These are phyloP conservation scores for Sphaerolaimus hirsutus DNA, from an alignment of 2,888 invertebrate species.

Conservation along the genomic window DNA sequence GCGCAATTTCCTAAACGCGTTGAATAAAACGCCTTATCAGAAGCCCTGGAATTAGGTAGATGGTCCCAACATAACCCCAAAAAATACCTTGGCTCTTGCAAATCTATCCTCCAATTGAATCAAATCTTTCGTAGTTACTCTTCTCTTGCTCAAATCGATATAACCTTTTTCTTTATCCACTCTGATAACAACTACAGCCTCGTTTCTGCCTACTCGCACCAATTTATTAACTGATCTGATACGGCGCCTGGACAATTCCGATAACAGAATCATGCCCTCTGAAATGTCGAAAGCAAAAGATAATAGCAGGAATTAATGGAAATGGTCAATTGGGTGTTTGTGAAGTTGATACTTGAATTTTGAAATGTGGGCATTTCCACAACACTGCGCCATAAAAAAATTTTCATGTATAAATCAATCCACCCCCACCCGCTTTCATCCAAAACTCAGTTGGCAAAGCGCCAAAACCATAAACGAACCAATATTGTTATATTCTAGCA, in stretches of 20 bases:
- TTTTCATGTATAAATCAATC: too few relatives aligned
- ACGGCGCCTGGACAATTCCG: slow-evolving; percentile 86
- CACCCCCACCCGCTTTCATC: too few relatives aligned
- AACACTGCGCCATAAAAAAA: too few relatives aligned
- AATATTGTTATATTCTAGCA: slow-evolving; percentile 91
- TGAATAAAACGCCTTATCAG: too few relatives aligned
- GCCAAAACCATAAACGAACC: slow-evolving; percentile 32
- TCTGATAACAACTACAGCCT: slow-evolving; percentile 92
- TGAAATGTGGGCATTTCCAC: too few relatives aligned
- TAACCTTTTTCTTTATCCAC: slow-evolving; percentile 99
- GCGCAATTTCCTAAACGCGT: neutral
- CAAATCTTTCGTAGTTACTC: slow-evolving; percentile 91
- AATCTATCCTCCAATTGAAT: slow-evolving; percentile 93
- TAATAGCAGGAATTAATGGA: too few relatives aligned
- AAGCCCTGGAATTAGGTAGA: too few relatives aligned
- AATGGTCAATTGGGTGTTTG: too few relatives aligned
- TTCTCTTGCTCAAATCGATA: slow-evolving; percentile 92
- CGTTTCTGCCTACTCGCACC: slow-evolving; percentile 88
- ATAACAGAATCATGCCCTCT: slow-evolving; percentile 73
- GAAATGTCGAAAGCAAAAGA: too few relatives aligned
- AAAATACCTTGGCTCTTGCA: slow-evolving; percentile 43
- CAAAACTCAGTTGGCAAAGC: neutral
- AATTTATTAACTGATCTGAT: slow-evolving; percentile 97
- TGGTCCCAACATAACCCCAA: slow-evolving; percentile 8
- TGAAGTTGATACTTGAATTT: too few relatives aligned